Conservation (phyloP, 2,797 vertebrate genomes). For the Dermochelys coriacea region DNA sequence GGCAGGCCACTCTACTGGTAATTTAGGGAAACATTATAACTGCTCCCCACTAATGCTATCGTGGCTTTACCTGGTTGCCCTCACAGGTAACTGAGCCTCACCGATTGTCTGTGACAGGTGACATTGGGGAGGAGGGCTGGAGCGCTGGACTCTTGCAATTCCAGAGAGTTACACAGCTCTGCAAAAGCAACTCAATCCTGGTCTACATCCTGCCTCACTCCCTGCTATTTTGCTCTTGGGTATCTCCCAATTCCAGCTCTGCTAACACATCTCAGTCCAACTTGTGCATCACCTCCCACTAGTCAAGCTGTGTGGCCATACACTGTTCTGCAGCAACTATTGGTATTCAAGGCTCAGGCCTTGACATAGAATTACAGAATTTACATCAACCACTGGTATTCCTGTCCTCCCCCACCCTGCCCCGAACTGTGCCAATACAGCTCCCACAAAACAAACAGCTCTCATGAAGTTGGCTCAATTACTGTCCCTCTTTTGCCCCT, state of each 20-base stretch:
- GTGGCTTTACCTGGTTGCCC: not conserved
- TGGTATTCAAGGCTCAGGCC: not conserved
- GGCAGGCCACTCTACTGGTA: not conserved
- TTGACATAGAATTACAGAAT: not conserved
- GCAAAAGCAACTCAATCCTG: too few relatives aligned
- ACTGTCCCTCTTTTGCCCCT: not conserved
- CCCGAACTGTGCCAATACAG: not conserved
- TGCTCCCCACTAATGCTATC: not conserved
- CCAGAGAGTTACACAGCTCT: too few relatives aligned
- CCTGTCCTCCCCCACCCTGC: not conserved
- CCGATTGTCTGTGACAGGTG: not conserved
- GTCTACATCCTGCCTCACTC: too few relatives aligned
- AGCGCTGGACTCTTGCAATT: not conserved
- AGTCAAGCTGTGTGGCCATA: not conserved
- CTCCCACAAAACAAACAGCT: not conserved
- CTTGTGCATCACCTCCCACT: not conserved
- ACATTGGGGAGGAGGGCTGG: not conserved
- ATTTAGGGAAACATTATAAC: not conserved
- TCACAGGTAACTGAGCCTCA: not conserved
- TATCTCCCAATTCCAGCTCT: not conserved
- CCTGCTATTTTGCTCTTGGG: not conserved
- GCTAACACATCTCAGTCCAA: not conserved
- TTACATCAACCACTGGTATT: not conserved
- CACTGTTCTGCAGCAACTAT: not conserved
- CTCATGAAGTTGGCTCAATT: not conserved